Percentiles rank a stretch among this genome's conserved stretches.
These are phyloP conservation scores for Ochotona curzoniae DNA, from an alignment of 2,113 vertebrate genomes.

Conservation along the genomic window DNA sequence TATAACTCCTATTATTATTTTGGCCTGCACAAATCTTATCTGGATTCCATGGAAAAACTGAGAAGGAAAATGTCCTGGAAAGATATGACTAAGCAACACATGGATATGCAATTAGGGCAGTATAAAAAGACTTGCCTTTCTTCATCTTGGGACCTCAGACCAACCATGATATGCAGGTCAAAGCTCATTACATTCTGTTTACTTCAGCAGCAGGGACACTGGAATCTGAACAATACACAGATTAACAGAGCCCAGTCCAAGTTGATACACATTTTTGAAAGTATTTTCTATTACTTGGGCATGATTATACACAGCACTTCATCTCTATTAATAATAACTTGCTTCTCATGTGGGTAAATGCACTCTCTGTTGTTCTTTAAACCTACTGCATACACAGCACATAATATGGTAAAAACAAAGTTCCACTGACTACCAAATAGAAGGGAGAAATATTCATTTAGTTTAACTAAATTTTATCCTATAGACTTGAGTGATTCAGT, in stretches of 20 bases:
- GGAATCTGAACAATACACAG: background rate
- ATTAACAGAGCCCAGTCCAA: background rate
- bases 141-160: conserved; percentile 3
- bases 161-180: conserved; percentile 34
- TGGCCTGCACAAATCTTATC: background rate
- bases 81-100: background rate
- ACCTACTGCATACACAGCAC: background rate
- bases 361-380: background rate
- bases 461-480: conserved; percentile 18
- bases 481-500: conserved; percentile 1
- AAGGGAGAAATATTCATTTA: background rate
- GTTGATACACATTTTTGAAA: background rate
- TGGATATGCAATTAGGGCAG: background rate
- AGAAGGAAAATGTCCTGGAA: background rate
- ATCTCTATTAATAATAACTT: conserved; percentile 31
- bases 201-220: background rate
- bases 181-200: background rate
- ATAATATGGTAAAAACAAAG: background rate
- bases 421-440: conserved; percentile 20
- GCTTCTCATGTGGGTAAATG: conserved; percentile 24
- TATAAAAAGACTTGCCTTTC: background rate
- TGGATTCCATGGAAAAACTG: conserved; percentile 6
- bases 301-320: background rate
- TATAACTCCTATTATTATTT: conserved; percentile 19
- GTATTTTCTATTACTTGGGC: background rate